Percentiles rank a stretch among this genome's conserved stretches.
Evolutionary conservation across 2,113 vertebrate species (phyloP).

Genomic region (Dicerorhinus sumatrensis): DNA sequence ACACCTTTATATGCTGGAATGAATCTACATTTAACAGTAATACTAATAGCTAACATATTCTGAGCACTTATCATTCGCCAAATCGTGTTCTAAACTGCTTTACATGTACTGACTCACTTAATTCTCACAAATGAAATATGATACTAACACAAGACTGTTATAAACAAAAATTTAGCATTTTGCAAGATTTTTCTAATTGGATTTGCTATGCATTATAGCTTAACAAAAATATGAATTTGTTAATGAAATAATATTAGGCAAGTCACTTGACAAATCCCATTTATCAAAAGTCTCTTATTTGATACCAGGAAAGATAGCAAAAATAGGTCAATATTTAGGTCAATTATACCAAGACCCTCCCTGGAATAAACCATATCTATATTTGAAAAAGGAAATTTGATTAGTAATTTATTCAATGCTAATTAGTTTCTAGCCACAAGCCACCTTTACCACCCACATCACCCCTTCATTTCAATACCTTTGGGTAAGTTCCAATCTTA

Average conservation of each 20-base stretch:
- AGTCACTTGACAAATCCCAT: slow-evolving; percentile 15
- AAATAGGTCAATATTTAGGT: slow-evolving; percentile 85
- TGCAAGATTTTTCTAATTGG: background rate
- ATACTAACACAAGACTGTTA: background rate
- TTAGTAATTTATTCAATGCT: slow-evolving; percentile 82
- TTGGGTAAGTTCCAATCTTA: slow-evolving; percentile 68
- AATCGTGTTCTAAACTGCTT: background rate
- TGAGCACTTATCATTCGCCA: background rate
- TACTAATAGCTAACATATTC: background rate
- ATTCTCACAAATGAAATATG: background rate
- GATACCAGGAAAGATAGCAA: slow-evolving; percentile 65
- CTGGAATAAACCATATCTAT: slow-evolving; percentile 82
- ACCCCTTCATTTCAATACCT: slow-evolving; percentile 71
- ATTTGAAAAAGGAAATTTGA: slow-evolving; percentile 83
- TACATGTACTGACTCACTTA: background rate
- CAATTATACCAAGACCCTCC: slow-evolving; percentile 81
- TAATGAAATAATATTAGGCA: slow-evolving; percentile 48
- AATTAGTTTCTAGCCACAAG: slow-evolving; percentile 83
- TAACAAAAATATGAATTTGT: slow-evolving; percentile 33
- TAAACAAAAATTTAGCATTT: background rate
- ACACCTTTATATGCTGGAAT: background rate
- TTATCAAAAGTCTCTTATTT: slow-evolving; percentile 65
- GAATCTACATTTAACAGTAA: background rate
- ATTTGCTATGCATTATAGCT: background rate
- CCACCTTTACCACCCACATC: slow-evolving; percentile 77